Percentiles rank a stretch among this genome's conserved stretches.
These are phyloP conservation scores for Elephantulus edwardii DNA, from an alignment of 2,113 vertebrate genomes.

Conservation along the genomic window DNA sequence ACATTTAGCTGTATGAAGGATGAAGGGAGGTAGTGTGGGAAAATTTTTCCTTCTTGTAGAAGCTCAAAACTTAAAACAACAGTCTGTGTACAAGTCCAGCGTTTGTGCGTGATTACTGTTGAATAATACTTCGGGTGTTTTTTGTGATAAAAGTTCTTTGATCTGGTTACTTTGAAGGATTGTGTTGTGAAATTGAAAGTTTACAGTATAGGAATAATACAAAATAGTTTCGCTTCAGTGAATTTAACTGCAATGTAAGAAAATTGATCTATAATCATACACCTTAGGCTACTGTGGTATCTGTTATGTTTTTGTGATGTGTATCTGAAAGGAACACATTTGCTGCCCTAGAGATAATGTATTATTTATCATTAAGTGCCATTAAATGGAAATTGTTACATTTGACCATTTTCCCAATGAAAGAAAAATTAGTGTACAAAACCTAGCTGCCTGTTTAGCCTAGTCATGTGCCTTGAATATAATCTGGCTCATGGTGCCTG, in stretches of 20 bases:
- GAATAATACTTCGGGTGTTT: slow-evolving; percentile 48
- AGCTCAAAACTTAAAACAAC: slow-evolving; percentile 22
- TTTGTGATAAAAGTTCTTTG: slow-evolving; percentile 49
- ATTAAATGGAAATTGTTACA: slow-evolving; percentile 46
- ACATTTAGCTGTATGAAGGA: neutral
- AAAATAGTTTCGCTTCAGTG: slow-evolving; percentile 34
- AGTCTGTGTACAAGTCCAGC: slow-evolving; percentile 9
- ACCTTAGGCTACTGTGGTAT: slow-evolving; percentile 24
- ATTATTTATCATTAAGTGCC: slow-evolving; percentile 52
- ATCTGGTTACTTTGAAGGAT: slow-evolving; percentile 37
- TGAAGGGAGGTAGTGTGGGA: neutral
- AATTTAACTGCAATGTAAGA: slow-evolving; percentile 37
- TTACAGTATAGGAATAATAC: slow-evolving; percentile 17
- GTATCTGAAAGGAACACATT: slow-evolving; percentile 53
- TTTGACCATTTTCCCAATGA: slow-evolving; percentile 55
- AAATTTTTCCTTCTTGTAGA: slow-evolving; percentile 41
- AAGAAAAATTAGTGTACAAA: slow-evolving; percentile 41
- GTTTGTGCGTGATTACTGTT: slow-evolving; percentile 53
- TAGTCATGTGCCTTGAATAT: slow-evolving; percentile 58
- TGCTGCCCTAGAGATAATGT: slow-evolving; percentile 29
- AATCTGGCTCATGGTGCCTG: neutral
- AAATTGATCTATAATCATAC: slow-evolving; percentile 7
- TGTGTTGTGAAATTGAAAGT: slow-evolving; percentile 40
- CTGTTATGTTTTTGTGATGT: slow-evolving; percentile 25
- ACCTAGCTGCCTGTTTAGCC: slow-evolving; percentile 55